Evolutionary conservation across 2,797 vertebrate species (phyloP), one percentile per base, ranked within the genome.

Genomic region (Glossophaga mutica): DNA sequence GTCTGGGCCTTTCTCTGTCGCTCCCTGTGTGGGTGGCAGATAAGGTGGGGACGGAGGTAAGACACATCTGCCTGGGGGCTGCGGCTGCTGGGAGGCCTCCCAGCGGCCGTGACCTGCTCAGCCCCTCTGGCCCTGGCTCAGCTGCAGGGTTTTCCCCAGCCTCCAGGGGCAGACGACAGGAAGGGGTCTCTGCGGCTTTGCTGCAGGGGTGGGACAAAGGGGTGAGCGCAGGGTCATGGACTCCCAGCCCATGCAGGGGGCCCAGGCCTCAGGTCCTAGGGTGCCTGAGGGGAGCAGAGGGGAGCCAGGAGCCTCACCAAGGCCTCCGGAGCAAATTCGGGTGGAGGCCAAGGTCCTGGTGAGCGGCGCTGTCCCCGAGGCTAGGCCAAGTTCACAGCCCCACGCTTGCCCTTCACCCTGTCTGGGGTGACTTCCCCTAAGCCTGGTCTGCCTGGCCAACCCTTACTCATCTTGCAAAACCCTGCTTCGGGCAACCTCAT

Each of bases 381-480:
- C 26, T 87, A 16, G 37, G 50, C 46, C 15, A n/a, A 9, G 44
- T 26, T 29, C 39, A 15, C 2, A 29, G 10, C 68, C 70, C 57
- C 50, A 7, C 1, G 9, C 57, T 8, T 14, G 74, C 21, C 57
- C 50, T 81, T 29, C 42, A 9, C 29, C 46, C 71, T 29, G 12
- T 55, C 87, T 65, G 67, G 37, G 34, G 42, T 37, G 24, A 67
- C 37, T 34, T 92, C n/a, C 65, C 29, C 26, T 6, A 39, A 52
- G 70, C 19, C 50, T 15, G 8, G 39, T 18, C 73, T 67, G 48
- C 39, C 8, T 5, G 26, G 48, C 42, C 48, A 91, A 76, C 87
- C 88, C 90, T 83, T 93, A 37, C 32, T 46, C 83, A 85, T 48
- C 83, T 79, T 85, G 78, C 73, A 81, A 89, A 89, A 88, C 59